Evolutionary conservation across 1,140 invertebrate genomes (phyloP), one percentile per base, ranked within the genome.

Genomic region (Eriosoma lanigerum): DNA sequence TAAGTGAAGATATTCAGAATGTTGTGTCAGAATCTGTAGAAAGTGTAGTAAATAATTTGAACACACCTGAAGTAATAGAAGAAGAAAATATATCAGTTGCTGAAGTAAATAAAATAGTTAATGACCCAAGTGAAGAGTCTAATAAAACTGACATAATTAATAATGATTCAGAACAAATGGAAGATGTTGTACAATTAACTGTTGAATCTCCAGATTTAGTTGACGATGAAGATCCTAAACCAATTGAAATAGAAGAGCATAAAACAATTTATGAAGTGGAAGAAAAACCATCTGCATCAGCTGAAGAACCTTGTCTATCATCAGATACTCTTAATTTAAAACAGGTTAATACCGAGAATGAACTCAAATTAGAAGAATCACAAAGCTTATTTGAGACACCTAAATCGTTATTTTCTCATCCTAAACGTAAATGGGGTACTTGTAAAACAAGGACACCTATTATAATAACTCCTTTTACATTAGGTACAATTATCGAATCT

Each of bases 81-180:
- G 9, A 66, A 82, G 15, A 52, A 72, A 52, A 3, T n/a, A 9
- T 4, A 52, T 26, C 46, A n/a, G 32, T 70, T 81, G 26, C 66
- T 83, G 19, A 83, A 80, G 80, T 75, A 24, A 83, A 82, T 60
- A 82, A 80, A 29, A 82, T 82, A 82, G 29, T 29, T 21, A 82
- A 81, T 60, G 70, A 82, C 10, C 81, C 81, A 62, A 82, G 81
- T 50, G 60, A 81, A 64, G 54, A 84, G 9, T 32, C 68, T 15
- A 84, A 84, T 46, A 82, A 82, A 32, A 21, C 54, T 70, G 38
- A 75, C 29, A 4, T n/a, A 24, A 60, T 66, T 32, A 80, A 38
- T 38, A 38, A 64, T 56, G 70, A 56, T 64, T 62, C 70, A 52
- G 70, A 76, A 76, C 56, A 64, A 62, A 76, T 80, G 52, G 54